These are phyloP conservation scores for Parasteatoda tepidariorum DNA, from an alignment of 1,140 invertebrate genomes.

Conservation along the genomic window DNA sequence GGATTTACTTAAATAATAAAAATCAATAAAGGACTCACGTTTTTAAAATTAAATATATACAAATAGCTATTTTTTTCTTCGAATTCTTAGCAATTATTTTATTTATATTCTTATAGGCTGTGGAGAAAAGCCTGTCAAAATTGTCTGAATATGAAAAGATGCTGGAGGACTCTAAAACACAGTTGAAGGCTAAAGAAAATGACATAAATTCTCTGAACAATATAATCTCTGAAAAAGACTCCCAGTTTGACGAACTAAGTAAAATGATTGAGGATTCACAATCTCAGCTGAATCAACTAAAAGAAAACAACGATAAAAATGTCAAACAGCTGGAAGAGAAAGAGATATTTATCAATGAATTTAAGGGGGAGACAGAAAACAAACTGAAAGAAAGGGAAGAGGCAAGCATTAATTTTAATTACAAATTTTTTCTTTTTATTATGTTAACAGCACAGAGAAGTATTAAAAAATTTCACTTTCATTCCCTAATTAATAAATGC, in stretches of 20 bases:
- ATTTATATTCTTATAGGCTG: slow-evolving; percentile 9
- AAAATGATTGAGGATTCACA: slow-evolving; percentile 53
- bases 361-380: slow-evolving; percentile 62
- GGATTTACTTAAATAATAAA: no score
- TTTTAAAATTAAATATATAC: no score
- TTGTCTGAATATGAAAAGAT: slow-evolving; percentile 65
- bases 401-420: no score
- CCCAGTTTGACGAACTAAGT: slow-evolving; percentile 55
- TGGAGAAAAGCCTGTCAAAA: slow-evolving; percentile 57
- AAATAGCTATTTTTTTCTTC: no score
- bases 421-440: no score
- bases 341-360: slow-evolving; percentile 48
- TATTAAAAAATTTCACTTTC: no score
- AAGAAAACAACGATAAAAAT: slow-evolving; percentile 64
- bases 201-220: slow-evolving; percentile 63
- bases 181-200: slow-evolving; percentile 66
- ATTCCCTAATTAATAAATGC: no score
- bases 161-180: slow-evolving; percentile 60
- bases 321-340: slow-evolving; percentile 35
- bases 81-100: no score
- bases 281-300: slow-evolving; percentile 68
- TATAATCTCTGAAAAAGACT: slow-evolving; percentile 55
- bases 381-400: slow-evolving; percentile 23
- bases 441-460: no score
- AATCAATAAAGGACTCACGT: no score